phyloP scores from a whole-genome alignment of 2,113 vertebrate genomes.

The Fukomys damarensis region DNA sequence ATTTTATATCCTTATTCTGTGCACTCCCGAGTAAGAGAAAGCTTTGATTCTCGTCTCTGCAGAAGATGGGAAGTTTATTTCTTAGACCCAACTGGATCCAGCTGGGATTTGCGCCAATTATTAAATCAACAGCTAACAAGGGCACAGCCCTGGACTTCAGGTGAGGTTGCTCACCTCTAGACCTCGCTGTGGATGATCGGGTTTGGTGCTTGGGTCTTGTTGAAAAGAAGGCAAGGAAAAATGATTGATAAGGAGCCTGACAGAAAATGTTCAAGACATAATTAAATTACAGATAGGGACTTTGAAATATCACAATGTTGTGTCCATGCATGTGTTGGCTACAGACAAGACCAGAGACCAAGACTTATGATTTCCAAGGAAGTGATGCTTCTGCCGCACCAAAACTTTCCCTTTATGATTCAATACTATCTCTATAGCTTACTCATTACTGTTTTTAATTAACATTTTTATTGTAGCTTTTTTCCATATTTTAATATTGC shows the following conservation, averaged over 20 bases:
- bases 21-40: not conserved
- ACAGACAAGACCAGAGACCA: not conserved
- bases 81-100: not conserved
- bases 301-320: not conserved
- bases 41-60: not conserved
- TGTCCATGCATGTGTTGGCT: not conserved
- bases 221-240: not conserved
- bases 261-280: not conserved
- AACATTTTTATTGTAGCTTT: not conserved
- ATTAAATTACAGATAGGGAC: not conserved
- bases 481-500: not conserved
- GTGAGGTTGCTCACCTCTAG: not conserved
- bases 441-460: not conserved
- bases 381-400: not conserved
- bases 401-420: not conserved
- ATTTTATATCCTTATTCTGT: not conserved
- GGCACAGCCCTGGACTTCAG: not conserved
- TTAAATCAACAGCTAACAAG: not conserved
- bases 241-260: not conserved
- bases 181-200: not conserved
- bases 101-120: not conserved
- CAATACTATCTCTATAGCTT: not conserved
- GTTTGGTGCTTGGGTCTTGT: not conserved
- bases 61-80: not conserved
- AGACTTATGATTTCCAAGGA: not conserved